These are phyloP conservation scores for Syngnathus floridae DNA, from an alignment of 2,113 vertebrate species.

Conservation along the genomic window DNA sequence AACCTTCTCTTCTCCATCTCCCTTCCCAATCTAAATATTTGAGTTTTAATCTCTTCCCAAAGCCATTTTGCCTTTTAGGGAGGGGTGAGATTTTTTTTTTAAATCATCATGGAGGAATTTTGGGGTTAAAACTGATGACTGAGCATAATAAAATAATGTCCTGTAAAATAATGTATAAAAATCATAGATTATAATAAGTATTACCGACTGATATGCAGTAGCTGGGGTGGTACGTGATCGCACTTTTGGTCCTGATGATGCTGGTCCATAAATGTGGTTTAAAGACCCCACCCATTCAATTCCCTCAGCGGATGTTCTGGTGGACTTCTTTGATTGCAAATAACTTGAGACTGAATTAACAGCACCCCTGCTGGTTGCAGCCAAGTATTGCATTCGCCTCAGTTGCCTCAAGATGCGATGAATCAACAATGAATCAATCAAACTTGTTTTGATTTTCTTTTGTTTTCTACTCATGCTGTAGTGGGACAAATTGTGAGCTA, in stretches of 20 bases:
- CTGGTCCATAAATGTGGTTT: slow-evolving; percentile 35
- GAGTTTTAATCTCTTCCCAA: slow-evolving; percentile 31
- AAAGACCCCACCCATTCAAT: too few relatives aligned
- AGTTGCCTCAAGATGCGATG: neutral
- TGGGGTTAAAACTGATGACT: slow-evolving; percentile 15
- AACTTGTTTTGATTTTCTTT: neutral
- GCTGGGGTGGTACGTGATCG: slow-evolving; percentile 25
- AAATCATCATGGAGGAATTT: slow-evolving; percentile 15
- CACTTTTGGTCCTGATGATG: slow-evolving; percentile 32
- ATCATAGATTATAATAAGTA: slow-evolving; percentile 10
- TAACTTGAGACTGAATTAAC: neutral
- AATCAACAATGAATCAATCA: slow-evolving; percentile 5
- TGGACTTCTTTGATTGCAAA: neutral
- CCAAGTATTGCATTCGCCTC: neutral
- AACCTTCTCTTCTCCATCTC: slow-evolving; percentile 36
- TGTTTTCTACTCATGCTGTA: slow-evolving; percentile 12
- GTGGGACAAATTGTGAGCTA: slow-evolving; percentile 2
- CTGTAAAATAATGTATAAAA: slow-evolving; percentile 20
- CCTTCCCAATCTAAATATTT: slow-evolving; percentile 51
- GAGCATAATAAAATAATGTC: slow-evolving; percentile 3
- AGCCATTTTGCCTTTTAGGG: slow-evolving; percentile 11
- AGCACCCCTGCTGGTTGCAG: neutral
- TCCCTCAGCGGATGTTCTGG: neutral
- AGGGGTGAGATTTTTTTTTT: slow-evolving; percentile 28
- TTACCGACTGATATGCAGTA: slow-evolving; percentile 22